phyloP scores from a whole-genome alignment of 2,113 vertebrate species.

The Empidonax traillii region DNA sequence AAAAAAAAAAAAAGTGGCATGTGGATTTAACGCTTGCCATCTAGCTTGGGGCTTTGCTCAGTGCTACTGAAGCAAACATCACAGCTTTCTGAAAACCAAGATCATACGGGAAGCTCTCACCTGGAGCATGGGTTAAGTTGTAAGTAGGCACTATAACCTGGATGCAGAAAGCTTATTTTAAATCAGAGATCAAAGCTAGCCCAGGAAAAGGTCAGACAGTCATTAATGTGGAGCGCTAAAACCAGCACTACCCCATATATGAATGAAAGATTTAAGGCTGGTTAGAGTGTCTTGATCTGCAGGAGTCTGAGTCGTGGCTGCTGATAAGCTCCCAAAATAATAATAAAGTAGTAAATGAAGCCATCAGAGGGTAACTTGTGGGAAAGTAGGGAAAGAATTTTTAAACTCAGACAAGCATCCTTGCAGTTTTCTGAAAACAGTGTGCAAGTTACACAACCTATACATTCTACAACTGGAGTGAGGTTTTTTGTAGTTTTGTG shows the following conservation, averaged over 20 bases:
- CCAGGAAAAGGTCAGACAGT: not conserved
- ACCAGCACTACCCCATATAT: not conserved
- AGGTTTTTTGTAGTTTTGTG: not conserved
- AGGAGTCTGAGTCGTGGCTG: not conserved
- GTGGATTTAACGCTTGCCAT: not conserved
- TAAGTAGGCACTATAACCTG: not conserved
- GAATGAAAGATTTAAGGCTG: not conserved
- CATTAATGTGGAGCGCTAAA: not conserved
- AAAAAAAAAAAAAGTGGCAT: not conserved
- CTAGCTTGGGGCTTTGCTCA: not conserved
- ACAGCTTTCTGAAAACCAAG: not conserved
- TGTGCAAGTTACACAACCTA: rapidly evolving
- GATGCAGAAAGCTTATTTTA: not conserved
- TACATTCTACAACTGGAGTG: not conserved
- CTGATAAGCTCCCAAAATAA: not conserved
- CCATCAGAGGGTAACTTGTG: not conserved
- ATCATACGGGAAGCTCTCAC: not conserved
- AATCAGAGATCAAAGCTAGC: not conserved
- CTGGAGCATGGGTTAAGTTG: not conserved
- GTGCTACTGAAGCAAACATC: not conserved
- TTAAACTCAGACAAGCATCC: not conserved
- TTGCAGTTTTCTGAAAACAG: not conserved
- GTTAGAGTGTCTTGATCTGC: not conserved
- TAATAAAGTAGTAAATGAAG: not conserved
- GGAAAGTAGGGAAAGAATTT: not conserved